Evolutionary conservation across 1,140 invertebrate genomes (phyloP), one percentile per base, ranked within the genome.

Genomic region (Drosophila serrata): DNA sequence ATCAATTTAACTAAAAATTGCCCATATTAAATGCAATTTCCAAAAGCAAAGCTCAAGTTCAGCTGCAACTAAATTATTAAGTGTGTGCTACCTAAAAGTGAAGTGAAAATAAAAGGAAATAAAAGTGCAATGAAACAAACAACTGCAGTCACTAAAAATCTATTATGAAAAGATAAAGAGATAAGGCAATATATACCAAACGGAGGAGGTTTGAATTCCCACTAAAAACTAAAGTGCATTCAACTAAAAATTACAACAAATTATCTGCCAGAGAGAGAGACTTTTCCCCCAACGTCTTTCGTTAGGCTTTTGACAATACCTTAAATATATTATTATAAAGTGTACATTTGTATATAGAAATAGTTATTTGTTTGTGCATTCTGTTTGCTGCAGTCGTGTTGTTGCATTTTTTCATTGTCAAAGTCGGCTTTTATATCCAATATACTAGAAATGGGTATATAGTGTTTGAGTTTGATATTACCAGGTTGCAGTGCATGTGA

Each of bases 171-270:
- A 19, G 27, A 27, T n/a, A 22, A 27, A 15, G 19, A 63, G 53
- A 58, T 55, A 53, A 59, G 56, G 33, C 46, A 4, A 17, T 24
- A 46, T 43, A 40, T 31, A 11, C 13, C 8, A 29, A 19, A 33
- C n/a, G 29, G 17, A 22, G 24, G 29, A 33, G 19, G 43, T 19
- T 46, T 15, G 46, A 61, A 49, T 46, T 58, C 33, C 40, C 22
- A 69, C 74, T 27, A 37, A 53, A 79, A 82, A 75, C 48, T 79
- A 84, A 84, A 88, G 85, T 88, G 85, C 85, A 90, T 88, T 88
- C 81, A 90, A 88, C 85, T 69, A 88, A 81, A 81, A 78, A 63
- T 74, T 67, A 49, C 61, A 65, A 63, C 27, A 57, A 45, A 63
- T 29, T 70, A 70, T 48, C 51, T 40, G 8, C 0, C 17, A 3